Evolutionary conservation across 1,140 invertebrate genomes (phyloP), one percentile per base, ranked within the genome.

Genomic region (Planococcus citri): DNA sequence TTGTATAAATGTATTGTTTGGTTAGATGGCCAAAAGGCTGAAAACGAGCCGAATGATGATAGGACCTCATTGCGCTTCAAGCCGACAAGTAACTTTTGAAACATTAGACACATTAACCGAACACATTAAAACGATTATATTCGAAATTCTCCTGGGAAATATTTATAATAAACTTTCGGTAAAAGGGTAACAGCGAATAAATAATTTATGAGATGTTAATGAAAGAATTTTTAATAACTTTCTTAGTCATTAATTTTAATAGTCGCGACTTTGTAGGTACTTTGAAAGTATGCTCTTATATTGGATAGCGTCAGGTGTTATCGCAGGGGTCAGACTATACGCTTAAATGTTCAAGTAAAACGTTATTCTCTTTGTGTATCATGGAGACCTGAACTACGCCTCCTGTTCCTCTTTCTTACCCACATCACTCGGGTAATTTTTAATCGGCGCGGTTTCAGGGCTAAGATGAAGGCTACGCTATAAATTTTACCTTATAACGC

Each of bases 201-300:
- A 51, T 51, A 51, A 51, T 51, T 51, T 51, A 51, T 51, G 41
- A 51, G 41, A 51, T 51, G 41, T 51, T 51, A 51, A 51, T 51
- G 41, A 51, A 51, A 51, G 41, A 51, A 51, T 51, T 51, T 51
- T 51, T 51, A 51, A 51, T 51, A 51, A 51, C 41, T 51, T 51
- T 51, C 41, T 51, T n/a, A 51, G 41, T 51, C 41, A 51, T 51
- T 51, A 51, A 51, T 51, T 51, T 51, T 51, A 51, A 51, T 51
- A 51, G 41, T 51, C 41, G 41, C 41, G 41, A 51, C 41, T 51
- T 51, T 51, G 41, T n/a, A n/a, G n/a, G n/a, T 51, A 51, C 41
- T 51, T 51, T 51, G 17, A 51, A 51, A 51, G 41, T 51, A 51
- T 51, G 17, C 41, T 51, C 17, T 51, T 51, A 51, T 14, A 14